phyloP scores from a whole-genome alignment of 2,888 invertebrate species.

The Eristalis intricaria region DNA sequence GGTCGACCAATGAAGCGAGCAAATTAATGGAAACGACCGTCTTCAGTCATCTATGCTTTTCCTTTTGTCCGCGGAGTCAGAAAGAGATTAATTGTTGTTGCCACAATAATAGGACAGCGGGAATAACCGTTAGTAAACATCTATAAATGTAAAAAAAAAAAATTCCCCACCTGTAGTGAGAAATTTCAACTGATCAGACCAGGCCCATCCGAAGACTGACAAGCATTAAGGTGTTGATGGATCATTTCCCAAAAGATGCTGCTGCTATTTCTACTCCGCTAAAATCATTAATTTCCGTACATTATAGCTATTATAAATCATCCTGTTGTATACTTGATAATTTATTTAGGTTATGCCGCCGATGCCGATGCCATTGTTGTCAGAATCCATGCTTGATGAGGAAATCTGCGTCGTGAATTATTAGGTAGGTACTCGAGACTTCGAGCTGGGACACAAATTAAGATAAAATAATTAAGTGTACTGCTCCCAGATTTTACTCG shows the following conservation, averaged over 20 bases:
- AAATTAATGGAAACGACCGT: slow-evolving; percentile 63
- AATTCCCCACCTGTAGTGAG: neutral
- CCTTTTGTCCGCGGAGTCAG: slow-evolving; percentile 27
- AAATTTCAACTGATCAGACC: slow-evolving; percentile 23
- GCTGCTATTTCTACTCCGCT: neutral
- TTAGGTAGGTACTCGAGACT: slow-evolving; percentile 16
- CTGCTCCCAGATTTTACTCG: slow-evolving; percentile 25
- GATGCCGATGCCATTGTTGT: neutral
- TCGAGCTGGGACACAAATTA: slow-evolving; percentile 38
- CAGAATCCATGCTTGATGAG: slow-evolving; percentile 24
- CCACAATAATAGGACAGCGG: slow-evolving; percentile 27
- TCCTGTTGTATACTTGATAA: slow-evolving; percentile 19
- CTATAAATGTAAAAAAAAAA: neutral
- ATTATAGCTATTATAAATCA: slow-evolving; percentile 64
- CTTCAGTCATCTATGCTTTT: slow-evolving; percentile 32
- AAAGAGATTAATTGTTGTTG: slow-evolving; percentile 59
- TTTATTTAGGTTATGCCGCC: slow-evolving; percentile 32
- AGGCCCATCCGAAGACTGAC: slow-evolving; percentile 2
- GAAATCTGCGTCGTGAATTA: slow-evolving; percentile 40
- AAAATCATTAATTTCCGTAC: slow-evolving; percentile 58
- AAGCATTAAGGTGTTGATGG: slow-evolving; percentile 48
- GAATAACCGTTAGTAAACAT: neutral
- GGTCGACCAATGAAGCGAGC: slow-evolving; percentile 36
- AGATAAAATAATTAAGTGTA: slow-evolving; percentile 49
- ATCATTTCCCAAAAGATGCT: slow-evolving; percentile 46